A percentile compares a stretch with the other conserved stretches of the same genome.
Evolutionary conservation across 2,113 vertebrate species (phyloP).

Genomic region (Spilogale gracilis): DNA sequence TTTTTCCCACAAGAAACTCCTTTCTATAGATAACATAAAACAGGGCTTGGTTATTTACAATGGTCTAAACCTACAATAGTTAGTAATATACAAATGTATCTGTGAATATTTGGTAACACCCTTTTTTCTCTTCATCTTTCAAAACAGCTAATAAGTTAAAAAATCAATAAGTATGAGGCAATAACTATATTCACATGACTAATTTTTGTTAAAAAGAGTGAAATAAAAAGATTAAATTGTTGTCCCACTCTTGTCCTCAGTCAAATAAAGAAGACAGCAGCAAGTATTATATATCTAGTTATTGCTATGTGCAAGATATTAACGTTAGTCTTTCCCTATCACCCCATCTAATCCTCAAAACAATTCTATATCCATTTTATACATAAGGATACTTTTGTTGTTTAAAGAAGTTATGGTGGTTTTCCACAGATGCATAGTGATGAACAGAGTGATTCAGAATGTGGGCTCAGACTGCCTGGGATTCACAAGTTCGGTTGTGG

Average conservation of each 20-base stretch:
- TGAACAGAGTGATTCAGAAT: background rate
- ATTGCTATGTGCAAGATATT: background rate
- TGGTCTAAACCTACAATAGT: conserved; percentile 15
- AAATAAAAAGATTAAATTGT: background rate
- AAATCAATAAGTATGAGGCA: background rate
- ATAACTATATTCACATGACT: background rate
- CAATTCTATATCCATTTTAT: background rate
- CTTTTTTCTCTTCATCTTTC: background rate
- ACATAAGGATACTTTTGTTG: background rate
- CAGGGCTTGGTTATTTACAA: background rate
- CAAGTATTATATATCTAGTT: background rate
- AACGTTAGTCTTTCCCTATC: background rate
- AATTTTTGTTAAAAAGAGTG: background rate
- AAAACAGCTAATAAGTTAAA: conserved; percentile 3
- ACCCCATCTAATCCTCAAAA: background rate
- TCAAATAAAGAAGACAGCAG: background rate
- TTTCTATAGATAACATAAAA: background rate
- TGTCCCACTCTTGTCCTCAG: background rate
- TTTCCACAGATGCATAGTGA: background rate
- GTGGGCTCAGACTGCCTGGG: background rate
- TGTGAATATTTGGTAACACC: background rate
- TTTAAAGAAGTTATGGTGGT: background rate
- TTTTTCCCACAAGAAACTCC: background rate
- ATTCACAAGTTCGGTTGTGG: background rate
- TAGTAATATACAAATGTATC: background rate